Evolutionary conservation across 1,140 invertebrate species (phyloP).

Genomic region (Lucilia cuprina): DNA sequence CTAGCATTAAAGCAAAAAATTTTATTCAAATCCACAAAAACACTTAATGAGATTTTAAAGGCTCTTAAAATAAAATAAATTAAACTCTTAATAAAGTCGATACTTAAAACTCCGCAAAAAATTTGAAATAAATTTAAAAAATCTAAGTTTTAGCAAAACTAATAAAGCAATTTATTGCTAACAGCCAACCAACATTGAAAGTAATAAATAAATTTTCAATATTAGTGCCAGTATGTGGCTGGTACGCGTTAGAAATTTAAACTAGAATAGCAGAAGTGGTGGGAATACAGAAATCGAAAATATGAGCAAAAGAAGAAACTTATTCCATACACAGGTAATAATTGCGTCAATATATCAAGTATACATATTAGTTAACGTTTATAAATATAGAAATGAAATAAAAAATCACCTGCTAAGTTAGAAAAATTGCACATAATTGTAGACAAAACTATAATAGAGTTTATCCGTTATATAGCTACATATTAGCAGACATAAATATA

Average conservation of each 20-base stretch:
- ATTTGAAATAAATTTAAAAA: not conserved
- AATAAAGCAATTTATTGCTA: not conserved
- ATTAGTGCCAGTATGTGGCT: constrained; percentile 22
- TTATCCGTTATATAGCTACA: not conserved
- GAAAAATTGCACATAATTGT: not conserved
- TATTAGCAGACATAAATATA: not conserved
- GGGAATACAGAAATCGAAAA: not conserved
- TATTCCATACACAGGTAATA: not conserved
- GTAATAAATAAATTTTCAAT: constrained; percentile 23
- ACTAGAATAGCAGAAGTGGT: not conserved
- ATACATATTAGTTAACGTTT: not conserved
- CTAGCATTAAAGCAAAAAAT: too few species aligned
- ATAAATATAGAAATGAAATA: not conserved
- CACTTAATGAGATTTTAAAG: too few species aligned
- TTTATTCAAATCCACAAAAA: too few species aligned
- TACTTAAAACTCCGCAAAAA: not conserved
- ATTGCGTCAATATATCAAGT: constrained; percentile 28
- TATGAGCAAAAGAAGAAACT: not conserved
- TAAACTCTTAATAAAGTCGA: too few species aligned
- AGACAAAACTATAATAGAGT: too few species aligned
- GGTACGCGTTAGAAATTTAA: not conserved
- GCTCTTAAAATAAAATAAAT: too few species aligned
- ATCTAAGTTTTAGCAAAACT: not conserved
- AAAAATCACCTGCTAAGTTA: constrained; percentile 6
- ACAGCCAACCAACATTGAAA: not conserved